A percentile compares a stretch with the other conserved stretches of the same genome.
Conservation (phyloP, 2,888 invertebrate species). For the Drosophila lacicola region DNA sequence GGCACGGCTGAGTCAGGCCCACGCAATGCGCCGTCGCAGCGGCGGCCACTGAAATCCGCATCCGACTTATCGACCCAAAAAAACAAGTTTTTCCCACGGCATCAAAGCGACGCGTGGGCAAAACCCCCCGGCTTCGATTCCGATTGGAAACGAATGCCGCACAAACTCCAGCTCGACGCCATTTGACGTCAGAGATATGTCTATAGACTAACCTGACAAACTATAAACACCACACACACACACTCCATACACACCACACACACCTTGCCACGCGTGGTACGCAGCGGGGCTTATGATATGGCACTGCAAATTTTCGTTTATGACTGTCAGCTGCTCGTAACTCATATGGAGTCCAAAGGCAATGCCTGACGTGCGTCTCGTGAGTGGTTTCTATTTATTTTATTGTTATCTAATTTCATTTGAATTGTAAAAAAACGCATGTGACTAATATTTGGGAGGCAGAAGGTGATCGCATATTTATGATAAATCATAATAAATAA, state of each 20-base stretch:
- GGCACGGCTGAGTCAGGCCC: slow-evolving; percentile 62
- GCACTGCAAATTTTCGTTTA: slow-evolving; percentile 46
- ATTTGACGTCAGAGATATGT: slow-evolving; percentile 49
- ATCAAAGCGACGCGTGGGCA: slow-evolving; percentile 61
- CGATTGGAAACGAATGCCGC: slow-evolving; percentile 29
- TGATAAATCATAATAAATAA: slow-evolving; percentile 1
- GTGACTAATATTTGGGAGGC: slow-evolving; percentile 33
- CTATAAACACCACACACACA: slow-evolving; percentile 4
- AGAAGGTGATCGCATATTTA: neutral
- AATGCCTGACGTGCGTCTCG: slow-evolving; percentile 19
- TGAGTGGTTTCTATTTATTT: slow-evolving; percentile 40
- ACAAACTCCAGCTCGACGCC: slow-evolving; percentile 14
- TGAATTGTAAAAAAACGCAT: slow-evolving; percentile 15
- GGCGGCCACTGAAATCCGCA: slow-evolving; percentile 70
- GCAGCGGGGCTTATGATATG: slow-evolving; percentile 6
- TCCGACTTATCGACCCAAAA: slow-evolving; percentile 53
- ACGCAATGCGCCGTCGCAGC: slow-evolving; percentile 66
- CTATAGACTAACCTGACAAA: slow-evolving; percentile 19
- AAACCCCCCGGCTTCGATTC: slow-evolving; percentile 43
- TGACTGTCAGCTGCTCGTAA: slow-evolving; percentile 32
- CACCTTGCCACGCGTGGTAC: no score
- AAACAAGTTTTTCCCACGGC: slow-evolving; percentile 71
- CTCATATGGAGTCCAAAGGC: slow-evolving; percentile 15
- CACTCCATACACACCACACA: neutral
- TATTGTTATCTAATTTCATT: slow-evolving; percentile 34